These are phyloP conservation scores for Mustela nigripes DNA, from an alignment of 2,113 vertebrate genomes.

Conservation along the genomic window DNA sequence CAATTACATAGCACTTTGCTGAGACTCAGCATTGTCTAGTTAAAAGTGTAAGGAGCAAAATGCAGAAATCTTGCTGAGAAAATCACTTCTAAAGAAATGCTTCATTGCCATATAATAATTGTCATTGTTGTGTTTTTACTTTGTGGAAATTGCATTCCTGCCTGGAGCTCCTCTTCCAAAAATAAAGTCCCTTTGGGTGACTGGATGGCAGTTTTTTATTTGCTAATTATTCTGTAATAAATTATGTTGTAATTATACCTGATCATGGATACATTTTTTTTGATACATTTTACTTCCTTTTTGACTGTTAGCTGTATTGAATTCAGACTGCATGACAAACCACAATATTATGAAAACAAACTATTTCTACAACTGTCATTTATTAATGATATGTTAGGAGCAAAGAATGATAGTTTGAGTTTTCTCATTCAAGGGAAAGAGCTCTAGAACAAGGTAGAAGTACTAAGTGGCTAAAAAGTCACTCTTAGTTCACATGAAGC, in stretches of 20 bases:
- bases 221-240: neutral
- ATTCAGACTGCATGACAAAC: neutral
- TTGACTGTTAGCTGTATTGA: neutral
- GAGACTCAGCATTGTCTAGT: neutral
- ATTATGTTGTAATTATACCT: neutral
- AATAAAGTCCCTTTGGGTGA: neutral
- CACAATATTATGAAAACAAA: neutral
- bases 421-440: neutral
- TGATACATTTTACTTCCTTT: slow-evolving; percentile 2
- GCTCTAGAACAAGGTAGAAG: neutral
- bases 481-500: neutral
- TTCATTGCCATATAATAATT: fast-evolving
- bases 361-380: neutral
- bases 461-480: neutral
- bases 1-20: neutral
- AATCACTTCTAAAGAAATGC: neutral
- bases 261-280: neutral
- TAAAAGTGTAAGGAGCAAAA: neutral
- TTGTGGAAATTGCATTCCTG: fast-evolving
- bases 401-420: neutral
- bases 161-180: fast-evolving
- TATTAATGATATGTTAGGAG: neutral
- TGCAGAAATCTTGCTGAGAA: slow-evolving; percentile 24
- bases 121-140: neutral
- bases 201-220: neutral